phyloP scores from a whole-genome alignment of 2,888 invertebrate species.

The Drosophila paramelanica region DNA sequence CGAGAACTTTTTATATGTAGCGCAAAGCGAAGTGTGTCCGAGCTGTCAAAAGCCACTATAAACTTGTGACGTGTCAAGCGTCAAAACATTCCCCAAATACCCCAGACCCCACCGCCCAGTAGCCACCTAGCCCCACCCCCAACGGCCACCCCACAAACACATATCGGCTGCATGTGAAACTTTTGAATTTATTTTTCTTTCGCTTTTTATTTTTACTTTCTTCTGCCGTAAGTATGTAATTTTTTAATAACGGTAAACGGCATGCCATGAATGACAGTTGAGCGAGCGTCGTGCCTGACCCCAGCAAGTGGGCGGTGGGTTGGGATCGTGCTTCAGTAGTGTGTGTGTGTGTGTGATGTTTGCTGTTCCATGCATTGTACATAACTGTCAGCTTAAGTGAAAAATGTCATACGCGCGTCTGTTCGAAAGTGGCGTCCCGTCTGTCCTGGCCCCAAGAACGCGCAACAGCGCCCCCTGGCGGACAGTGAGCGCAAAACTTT shows the following conservation, averaged over 20 bases:
- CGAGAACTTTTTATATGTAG: conserved; percentile 54
- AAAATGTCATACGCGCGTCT: conserved; percentile 79
- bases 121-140: neutral
- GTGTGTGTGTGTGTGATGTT: conserved; percentile 2
- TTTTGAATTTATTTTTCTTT: conserved; percentile 71
- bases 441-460: conserved; percentile 34
- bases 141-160: neutral
- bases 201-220: conserved; percentile 26
- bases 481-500: conserved; percentile 34
- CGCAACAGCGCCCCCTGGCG: conserved; percentile 44
- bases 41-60: conserved; percentile 84
- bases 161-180: conserved; percentile 62
- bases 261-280: conserved; percentile 76
- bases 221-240: conserved; percentile 59
- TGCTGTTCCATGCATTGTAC: conserved; percentile 52
- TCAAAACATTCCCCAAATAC: conserved; percentile 69
- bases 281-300: conserved; percentile 57
- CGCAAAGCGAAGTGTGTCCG: conserved; percentile 77
- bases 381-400: conserved; percentile 81
- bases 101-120: conserved; percentile 6
- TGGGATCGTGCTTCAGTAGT: neutral
- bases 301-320: conserved; percentile 14
- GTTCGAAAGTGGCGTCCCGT: conserved; percentile 37
- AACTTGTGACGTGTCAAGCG: conserved; percentile 82
- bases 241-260: conserved; percentile 79